Evolutionary conservation across 2,797 vertebrate species (phyloP), one percentile per base, ranked within the genome.

Genomic region (Rhinella marina): DNA sequence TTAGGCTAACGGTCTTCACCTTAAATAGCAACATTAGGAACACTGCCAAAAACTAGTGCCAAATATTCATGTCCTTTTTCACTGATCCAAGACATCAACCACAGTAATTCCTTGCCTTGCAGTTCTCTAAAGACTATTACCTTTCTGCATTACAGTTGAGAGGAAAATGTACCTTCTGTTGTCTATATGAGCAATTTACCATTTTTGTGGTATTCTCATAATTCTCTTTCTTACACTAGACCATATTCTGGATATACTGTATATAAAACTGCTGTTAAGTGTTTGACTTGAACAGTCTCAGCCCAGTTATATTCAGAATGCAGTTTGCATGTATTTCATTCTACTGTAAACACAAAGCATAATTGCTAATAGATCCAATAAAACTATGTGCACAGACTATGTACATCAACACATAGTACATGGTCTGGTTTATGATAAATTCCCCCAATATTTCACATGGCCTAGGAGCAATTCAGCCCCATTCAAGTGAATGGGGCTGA

Each of bases 21-120:
- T 29, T 56, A 54, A 82, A 82, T 70, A 82, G 64, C 64, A 29
- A 50, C 62, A 70, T 82, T 70, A 82, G 81, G 81, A 82, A 56
- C 14, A 52, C 3, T 29, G 48, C 62, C 81, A 82, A 70, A 68
- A 70, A 56, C 48, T 21, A 25, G 10, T 82, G 62, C 81, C 62
- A 82, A 54, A 52, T 70, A 21, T 52, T 25, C 16, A 3, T 70
- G 64, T 82, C n/a, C 27, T 17, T 50, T 54, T 52, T 50, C 2
- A 52, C 62, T 70, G n/a, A 32, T 54, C 8, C 54, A 54, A 76
- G 21, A 29, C n/a, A 17, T 70, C 50, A 82, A 27, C 81, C 8
- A 68, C 10, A 19, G 23, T 25, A 17, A 52, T n/a, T 82, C n/a
- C 13, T 19, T 68, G 48, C n/a, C 80, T 66, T 64, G 61, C 29